phyloP scores from a whole-genome alignment of 2,888 invertebrate genomes.

The Odontocerum albicorne region DNA sequence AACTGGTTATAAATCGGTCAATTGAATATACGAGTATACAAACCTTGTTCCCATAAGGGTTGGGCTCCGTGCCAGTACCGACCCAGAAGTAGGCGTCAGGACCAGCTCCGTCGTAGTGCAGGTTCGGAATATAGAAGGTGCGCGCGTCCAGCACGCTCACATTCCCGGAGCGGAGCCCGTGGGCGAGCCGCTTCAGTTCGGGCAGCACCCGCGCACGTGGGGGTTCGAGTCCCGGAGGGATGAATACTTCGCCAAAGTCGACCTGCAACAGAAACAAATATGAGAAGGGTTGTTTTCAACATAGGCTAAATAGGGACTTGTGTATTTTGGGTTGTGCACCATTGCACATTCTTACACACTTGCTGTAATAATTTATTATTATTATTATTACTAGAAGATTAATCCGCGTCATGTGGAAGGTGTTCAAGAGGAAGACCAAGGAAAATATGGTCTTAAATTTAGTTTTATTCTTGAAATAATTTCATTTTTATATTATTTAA shows the following conservation, averaged over 20 bases:
- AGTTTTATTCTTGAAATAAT: too few relatives aligned
- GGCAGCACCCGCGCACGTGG: conserved; percentile 81
- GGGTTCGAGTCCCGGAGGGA: conserved; percentile 74
- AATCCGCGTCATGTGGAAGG: too few relatives aligned
- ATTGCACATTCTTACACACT: too few relatives aligned
- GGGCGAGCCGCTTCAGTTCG: conserved; percentile 84
- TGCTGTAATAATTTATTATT: too few relatives aligned
- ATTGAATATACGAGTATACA: not conserved
- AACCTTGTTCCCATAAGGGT: conserved; percentile 78
- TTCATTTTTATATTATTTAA: too few relatives aligned
- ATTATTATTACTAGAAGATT: too few relatives aligned
- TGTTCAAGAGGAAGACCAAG: too few relatives aligned
- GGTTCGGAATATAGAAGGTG: conserved; percentile 88
- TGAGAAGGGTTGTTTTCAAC: too few relatives aligned
- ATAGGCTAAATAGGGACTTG: too few relatives aligned
- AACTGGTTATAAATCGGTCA: too few relatives aligned
- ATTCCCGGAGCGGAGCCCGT: conserved; percentile 87
- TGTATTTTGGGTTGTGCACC: too few relatives aligned
- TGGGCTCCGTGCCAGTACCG: conserved; percentile 84
- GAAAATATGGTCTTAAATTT: too few relatives aligned
- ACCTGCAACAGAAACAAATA: conserved; percentile 61
- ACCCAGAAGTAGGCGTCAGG: conserved; percentile 95
- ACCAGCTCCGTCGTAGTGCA: conserved; percentile 90
- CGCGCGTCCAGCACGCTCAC: conserved; percentile 89
- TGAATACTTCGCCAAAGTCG: conserved; percentile 84